Conservation (phyloP, 2,113 vertebrate species). For the Atractosteus spatula region DNA sequence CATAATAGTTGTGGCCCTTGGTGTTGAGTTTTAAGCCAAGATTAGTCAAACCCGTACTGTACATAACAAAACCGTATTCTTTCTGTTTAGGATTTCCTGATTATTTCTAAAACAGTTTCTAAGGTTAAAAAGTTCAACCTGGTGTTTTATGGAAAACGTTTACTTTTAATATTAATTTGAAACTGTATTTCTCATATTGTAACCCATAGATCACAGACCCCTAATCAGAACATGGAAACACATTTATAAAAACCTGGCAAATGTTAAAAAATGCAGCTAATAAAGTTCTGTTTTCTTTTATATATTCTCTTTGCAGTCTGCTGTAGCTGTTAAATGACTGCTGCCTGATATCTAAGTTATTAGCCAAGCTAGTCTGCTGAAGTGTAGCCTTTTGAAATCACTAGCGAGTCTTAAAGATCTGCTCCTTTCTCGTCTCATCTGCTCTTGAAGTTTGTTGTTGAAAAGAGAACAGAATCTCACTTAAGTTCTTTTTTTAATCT, state of each 20-base stretch:
- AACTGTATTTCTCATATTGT: no score
- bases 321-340: slow-evolving; percentile 53
- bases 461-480: slow-evolving; percentile 69
- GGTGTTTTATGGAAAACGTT: no score
- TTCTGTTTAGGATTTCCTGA: no score
- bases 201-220: no score
- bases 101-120: no score
- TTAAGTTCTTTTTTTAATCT: slow-evolving; percentile 69
- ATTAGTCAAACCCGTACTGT: not conserved
- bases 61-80: not conserved
- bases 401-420: slow-evolving; percentile 38
- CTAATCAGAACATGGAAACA: no score
- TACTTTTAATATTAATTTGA: no score
- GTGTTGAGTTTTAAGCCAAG: not conserved
- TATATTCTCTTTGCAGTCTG: slow-evolving; percentile 25
- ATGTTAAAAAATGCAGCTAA: no score
- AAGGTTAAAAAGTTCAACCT: no score
- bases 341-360: slow-evolving; percentile 51
- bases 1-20: not conserved
- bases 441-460: slow-evolving; percentile 62
- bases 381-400: slow-evolving; percentile 58
- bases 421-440: slow-evolving; percentile 52
- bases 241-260: no score
- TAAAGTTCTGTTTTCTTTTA: no score
- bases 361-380: slow-evolving; percentile 52